Conservation (phyloP, 2,113 vertebrate species). For the Paracanthobrama guichenoti region DNA sequence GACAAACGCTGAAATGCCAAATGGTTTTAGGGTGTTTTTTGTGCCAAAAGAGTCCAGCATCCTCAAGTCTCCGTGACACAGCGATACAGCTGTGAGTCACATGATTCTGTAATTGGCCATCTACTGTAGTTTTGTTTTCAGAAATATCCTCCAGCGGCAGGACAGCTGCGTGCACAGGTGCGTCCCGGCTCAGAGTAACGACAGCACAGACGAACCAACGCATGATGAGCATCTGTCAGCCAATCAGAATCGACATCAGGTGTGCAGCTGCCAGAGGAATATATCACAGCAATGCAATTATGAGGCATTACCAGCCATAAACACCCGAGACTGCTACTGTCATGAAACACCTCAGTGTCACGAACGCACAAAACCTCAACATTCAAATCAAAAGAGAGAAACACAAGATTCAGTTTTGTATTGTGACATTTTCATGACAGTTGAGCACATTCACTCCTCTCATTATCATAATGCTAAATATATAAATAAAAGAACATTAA, state of each 20-base stretch:
- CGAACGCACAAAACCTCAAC: background rate
- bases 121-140: no score
- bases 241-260: background rate
- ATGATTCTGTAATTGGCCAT: no score
- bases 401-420: background rate
- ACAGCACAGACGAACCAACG: background rate
- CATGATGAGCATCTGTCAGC: conserved; percentile 12
- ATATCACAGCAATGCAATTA: background rate
- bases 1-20: background rate
- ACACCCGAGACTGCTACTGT: background rate
- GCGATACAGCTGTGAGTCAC: no score
- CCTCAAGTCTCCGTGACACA: no score
- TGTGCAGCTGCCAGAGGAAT: background rate
- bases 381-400: background rate
- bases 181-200: background rate
- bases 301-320: background rate
- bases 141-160: background rate
- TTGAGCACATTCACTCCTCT: background rate
- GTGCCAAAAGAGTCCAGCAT: no score
- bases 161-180: background rate
- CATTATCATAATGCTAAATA: background rate
- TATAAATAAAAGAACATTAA: no score
- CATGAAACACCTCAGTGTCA: no score
- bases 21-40: no score
- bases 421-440: background rate